Conservation (phyloP, 2,113 vertebrate genomes). For the Alectura lathami region DNA sequence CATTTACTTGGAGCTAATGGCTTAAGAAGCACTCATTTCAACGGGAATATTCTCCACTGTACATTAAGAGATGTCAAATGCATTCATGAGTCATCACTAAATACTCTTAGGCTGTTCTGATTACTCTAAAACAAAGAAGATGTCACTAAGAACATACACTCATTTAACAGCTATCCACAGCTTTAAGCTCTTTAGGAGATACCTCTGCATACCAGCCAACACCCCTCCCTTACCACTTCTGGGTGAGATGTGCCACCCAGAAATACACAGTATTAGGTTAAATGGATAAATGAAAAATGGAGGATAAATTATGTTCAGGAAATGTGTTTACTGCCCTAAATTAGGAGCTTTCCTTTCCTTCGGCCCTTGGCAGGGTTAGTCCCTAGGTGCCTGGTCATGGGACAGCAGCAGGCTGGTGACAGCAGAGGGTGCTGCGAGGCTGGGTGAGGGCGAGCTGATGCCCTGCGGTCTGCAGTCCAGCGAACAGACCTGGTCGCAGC, state of each 20-base stretch:
- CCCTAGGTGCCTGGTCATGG: neutral
- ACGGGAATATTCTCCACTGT: neutral
- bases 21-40: conserved; percentile 1
- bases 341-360: neutral
- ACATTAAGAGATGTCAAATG: neutral
- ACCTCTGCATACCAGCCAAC: neutral
- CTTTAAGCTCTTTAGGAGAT: neutral
- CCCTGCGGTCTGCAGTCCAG: neutral
- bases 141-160: neutral
- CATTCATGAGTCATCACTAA: conserved; percentile 5
- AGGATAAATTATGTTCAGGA: fast-evolving
- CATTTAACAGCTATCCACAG: neutral
- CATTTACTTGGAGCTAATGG: neutral
- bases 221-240: neutral
- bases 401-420: neutral
- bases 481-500: fast-evolving
- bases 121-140: neutral
- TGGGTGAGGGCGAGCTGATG: fast-evolving
- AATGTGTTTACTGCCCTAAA: neutral
- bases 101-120: neutral
- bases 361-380: neutral
- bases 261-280: fast-evolving
- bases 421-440: neutral
- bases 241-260: neutral
- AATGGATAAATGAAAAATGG: neutral